These are phyloP conservation scores for Eclectus roratus DNA, from an alignment of 2,113 vertebrate species.

Conservation along the genomic window DNA sequence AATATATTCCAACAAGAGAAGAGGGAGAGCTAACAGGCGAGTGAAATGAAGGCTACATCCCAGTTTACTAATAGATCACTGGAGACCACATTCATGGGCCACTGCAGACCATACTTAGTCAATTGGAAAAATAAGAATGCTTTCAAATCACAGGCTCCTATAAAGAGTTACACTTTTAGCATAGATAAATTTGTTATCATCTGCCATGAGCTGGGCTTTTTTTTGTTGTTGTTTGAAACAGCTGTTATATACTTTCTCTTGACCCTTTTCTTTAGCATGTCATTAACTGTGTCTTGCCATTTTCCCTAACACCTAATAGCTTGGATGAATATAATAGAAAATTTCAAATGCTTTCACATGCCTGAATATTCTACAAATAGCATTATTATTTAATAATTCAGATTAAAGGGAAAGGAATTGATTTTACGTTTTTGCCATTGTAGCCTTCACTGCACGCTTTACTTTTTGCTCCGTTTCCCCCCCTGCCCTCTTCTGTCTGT, in stretches of 20 bases:
- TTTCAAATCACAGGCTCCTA: slow-evolving; percentile 49
- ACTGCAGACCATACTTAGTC: slow-evolving; percentile 72
- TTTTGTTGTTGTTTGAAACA: not conserved
- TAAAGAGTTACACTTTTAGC: slow-evolving; percentile 56
- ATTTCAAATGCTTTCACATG: not conserved
- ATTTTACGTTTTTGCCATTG: not conserved
- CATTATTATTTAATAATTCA: slow-evolving; percentile 11
- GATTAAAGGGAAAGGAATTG: not conserved
- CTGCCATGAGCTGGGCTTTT: slow-evolving; percentile 36
- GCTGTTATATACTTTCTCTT: slow-evolving; percentile 14
- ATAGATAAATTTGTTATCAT: slow-evolving; percentile 71
- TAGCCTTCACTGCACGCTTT: not conserved
- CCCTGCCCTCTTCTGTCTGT: not conserved
- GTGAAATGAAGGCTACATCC: slow-evolving; percentile 75
- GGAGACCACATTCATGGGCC: slow-evolving; percentile 75
- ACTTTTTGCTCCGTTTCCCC: slow-evolving; percentile 35
- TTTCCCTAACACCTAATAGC: not conserved
- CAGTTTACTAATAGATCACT: slow-evolving; percentile 85
- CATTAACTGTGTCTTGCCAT: slow-evolving; percentile 5
- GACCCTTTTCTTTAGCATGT: slow-evolving; percentile 1
- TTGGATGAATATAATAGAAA: slow-evolving; percentile 14
- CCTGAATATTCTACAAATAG: not conserved
- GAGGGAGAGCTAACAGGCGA: slow-evolving; percentile 71
- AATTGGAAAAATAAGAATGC: slow-evolving; percentile 63
- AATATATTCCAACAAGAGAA: slow-evolving; percentile 79